phyloP scores from a whole-genome alignment of 1,140 invertebrate species.

The Scaptomyza pallida region DNA sequence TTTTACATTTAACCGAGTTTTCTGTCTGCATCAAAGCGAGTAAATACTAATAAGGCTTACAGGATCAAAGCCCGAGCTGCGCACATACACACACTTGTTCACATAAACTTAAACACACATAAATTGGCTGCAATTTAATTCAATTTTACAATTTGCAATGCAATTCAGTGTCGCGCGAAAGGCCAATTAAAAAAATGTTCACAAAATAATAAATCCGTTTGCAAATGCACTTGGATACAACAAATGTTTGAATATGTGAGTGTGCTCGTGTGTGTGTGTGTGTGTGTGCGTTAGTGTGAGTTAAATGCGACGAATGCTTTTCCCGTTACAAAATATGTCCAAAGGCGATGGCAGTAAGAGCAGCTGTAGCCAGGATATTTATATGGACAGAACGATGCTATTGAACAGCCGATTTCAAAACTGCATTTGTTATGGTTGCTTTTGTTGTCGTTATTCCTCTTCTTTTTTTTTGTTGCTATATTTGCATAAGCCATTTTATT shows the following conservation, averaged over 20 bases:
- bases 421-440: conserved; percentile 19
- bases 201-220: conserved; percentile 75
- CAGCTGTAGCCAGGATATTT: conserved; percentile 22
- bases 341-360: conserved; percentile 16
- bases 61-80: conserved; percentile 27
- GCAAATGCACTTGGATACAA: conserved; percentile 40
- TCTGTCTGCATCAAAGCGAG: conserved; percentile 28
- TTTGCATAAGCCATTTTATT: conserved; percentile 80
- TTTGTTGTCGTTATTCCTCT: conserved; percentile 15
- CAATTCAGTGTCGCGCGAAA: conserved; percentile 26
- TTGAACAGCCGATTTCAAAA: conserved; percentile 10
- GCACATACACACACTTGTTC: background rate
- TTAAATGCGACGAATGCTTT: conserved; percentile 54
- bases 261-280: background rate
- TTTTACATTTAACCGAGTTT: conserved; percentile 15
- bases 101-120: background rate
- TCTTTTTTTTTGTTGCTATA: conserved; percentile 52
- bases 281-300: background rate
- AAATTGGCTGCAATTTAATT: conserved; percentile 74
- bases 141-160: conserved; percentile 66
- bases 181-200: conserved; percentile 64
- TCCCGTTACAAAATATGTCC: conserved; percentile 29
- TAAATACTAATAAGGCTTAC: conserved; percentile 50
- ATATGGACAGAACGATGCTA: background rate
- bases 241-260: background rate